Conservation (phyloP, 2,888 invertebrate species). For the Yponomeuta evonymella region DNA sequence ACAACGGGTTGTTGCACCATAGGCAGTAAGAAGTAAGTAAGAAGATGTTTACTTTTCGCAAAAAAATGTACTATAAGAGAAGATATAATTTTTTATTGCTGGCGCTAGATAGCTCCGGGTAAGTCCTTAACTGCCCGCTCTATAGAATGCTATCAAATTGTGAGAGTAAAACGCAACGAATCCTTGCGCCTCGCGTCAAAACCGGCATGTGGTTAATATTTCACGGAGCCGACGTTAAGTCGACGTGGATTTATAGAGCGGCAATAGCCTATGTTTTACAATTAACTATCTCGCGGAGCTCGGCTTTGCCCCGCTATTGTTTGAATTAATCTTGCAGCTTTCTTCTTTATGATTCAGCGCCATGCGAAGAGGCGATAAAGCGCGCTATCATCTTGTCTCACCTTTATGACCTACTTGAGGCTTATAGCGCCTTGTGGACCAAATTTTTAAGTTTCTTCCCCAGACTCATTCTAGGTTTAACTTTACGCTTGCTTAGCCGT, state of each 20-base stretch:
- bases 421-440: no score
- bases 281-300: constrained; percentile 41
- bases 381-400: neutral
- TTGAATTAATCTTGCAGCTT: constrained; percentile 20
- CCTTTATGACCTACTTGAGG: neutral
- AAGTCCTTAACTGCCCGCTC: neutral
- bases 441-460: no score
- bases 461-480: no score
- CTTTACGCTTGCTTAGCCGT: no score
- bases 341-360: constrained; percentile 12
- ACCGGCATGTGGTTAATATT: constrained; percentile 69
- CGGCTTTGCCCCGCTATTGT: constrained; percentile 15
- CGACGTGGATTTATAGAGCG: constrained; percentile 65
- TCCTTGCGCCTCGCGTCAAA: constrained; percentile 53
- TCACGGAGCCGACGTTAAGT: constrained; percentile 67
- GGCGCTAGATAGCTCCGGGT: no score
- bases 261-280: constrained; percentile 63
- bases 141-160: neutral
- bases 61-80: no score
- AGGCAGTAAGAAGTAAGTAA: no score
- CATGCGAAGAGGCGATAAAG: neutral
- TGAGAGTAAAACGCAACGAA: neutral
- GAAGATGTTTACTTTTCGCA: no score
- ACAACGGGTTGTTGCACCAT: no score
- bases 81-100: no score